Percentiles rank a stretch among this genome's conserved stretches.
Conservation (phyloP, 2,113 vertebrate genomes). For the Cheirogaleus medius region DNA sequence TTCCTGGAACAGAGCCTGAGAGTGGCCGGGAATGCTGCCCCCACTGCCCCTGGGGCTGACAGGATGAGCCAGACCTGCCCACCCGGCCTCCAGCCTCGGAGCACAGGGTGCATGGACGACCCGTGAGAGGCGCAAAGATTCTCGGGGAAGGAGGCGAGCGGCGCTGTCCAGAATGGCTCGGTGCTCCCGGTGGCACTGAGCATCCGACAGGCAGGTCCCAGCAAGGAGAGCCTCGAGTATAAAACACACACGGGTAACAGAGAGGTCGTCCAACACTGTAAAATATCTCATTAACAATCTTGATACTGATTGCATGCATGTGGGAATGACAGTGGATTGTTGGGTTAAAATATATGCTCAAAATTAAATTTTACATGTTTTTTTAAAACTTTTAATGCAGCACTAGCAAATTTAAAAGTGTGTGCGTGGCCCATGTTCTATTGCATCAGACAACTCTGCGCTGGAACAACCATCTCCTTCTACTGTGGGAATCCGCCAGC, state of each 20-base stretch:
- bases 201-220: no score
- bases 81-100: not conserved
- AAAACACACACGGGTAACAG: not conserved
- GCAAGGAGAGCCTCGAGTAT: accelerated
- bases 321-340: accelerated
- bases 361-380: not conserved
- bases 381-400: not conserved
- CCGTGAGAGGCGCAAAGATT: not conserved
- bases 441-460: not conserved
- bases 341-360: accelerated
- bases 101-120: accelerated
- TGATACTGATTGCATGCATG: accelerated
- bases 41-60: not conserved
- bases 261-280: not conserved
- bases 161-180: not conserved
- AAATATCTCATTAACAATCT: accelerated
- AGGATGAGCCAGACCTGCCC: no score
- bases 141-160: not conserved
- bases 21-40: not conserved
- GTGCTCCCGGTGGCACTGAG: accelerated
- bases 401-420: not conserved
- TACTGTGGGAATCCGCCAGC: accelerated
- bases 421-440: accelerated
- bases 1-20: not conserved
- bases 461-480: accelerated